These are phyloP conservation scores for Clarias macrocephalus DNA, from an alignment of 2,113 vertebrate genomes.

Conservation along the genomic window DNA sequence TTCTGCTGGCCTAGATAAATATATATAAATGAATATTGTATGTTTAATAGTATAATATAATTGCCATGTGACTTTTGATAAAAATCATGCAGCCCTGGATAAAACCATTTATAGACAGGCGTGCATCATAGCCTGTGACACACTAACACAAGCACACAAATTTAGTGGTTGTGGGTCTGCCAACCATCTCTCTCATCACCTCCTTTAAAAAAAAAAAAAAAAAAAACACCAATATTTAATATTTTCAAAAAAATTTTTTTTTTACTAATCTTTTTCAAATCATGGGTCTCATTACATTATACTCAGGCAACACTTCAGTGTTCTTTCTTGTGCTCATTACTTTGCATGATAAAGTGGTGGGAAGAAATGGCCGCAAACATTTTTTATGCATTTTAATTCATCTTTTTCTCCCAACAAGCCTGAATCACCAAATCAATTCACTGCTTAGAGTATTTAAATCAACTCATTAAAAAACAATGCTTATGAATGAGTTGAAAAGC, in stretches of 20 bases:
- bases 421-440: background rate
- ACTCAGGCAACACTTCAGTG: background rate
- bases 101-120: background rate
- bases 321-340: too few relatives aligned
- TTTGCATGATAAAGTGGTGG: background rate
- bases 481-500: background rate
- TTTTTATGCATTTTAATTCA: background rate
- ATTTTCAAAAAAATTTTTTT: too few relatives aligned
- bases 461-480: background rate
- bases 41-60: too few relatives aligned
- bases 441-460: background rate
- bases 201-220: background rate
- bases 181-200: background rate
- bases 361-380: background rate
- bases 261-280: background rate
- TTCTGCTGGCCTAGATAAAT: background rate
- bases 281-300: background rate
- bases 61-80: background rate
- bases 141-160: background rate
- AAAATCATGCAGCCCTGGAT: background rate
- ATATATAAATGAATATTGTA: too few relatives aligned
- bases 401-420: background rate
- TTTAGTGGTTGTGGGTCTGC: background rate
- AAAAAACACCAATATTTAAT: too few relatives aligned
- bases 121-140: background rate